phyloP scores from a whole-genome alignment of 2,797 vertebrate genomes.

The Enoplosus armatus region DNA sequence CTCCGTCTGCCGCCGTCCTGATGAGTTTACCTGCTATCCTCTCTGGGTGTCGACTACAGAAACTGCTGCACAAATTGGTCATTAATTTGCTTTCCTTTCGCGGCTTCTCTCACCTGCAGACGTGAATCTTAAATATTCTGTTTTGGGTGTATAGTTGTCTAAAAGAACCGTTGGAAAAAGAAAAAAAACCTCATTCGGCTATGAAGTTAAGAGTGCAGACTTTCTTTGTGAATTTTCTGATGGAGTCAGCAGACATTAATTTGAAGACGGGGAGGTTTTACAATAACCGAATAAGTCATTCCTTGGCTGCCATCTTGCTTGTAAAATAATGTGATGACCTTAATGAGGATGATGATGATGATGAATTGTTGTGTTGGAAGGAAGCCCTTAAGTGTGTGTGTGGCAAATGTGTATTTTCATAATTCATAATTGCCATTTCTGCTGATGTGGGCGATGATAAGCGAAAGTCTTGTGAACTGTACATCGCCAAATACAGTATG shows the following conservation, averaged over 20 bases:
- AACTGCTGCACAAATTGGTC: conserved; percentile 21
- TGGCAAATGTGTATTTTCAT: not conserved
- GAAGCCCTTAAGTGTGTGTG: not conserved
- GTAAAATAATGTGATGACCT: not conserved
- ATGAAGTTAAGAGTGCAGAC: not conserved
- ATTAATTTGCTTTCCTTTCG: conserved; percentile 26
- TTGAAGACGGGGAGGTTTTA: not conserved
- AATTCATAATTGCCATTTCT: not conserved
- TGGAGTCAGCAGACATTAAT: not conserved
- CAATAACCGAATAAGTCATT: not conserved
- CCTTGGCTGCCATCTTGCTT: not conserved
- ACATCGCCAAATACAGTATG: too few species aligned
- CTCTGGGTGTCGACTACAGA: conserved; percentile 4
- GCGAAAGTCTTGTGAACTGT: not conserved
- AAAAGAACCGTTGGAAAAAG: not conserved
- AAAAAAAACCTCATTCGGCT: not conserved
- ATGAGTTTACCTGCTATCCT: conserved; percentile 19
- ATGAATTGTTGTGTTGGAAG: conserved; percentile 9
- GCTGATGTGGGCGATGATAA: not conserved
- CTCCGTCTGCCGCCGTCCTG: not conserved
- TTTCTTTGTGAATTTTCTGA: not conserved
- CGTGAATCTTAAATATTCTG: conserved; percentile 16
- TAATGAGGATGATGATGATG: not conserved
- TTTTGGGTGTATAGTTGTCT: not conserved
- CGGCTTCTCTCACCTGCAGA: not conserved